Evolutionary conservation across 2,888 invertebrate species (phyloP).

Genomic region (Nomada fucata): DNA sequence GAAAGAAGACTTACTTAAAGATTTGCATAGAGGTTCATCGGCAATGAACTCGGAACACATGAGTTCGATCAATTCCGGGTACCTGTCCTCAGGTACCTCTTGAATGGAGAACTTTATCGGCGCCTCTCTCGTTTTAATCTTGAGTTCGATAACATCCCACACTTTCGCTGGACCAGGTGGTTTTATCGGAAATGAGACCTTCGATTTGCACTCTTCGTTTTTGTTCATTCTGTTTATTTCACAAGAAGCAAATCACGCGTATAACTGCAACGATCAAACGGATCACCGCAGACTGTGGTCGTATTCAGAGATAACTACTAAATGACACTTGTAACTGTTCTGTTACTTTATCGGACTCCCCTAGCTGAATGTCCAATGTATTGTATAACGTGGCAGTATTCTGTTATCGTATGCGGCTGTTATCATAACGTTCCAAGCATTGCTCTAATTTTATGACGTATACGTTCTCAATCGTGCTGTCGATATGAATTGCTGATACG

Average conservation of each 20-base stretch:
- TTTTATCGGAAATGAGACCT: conserved; percentile 11
- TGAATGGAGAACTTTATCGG: conserved; percentile 75
- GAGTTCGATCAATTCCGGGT: conserved; percentile 74
- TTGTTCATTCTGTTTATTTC: neutral
- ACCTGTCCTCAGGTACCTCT: conserved; percentile 78
- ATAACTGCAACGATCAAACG: too few relatives aligned
- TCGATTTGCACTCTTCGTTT: neutral
- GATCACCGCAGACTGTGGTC: neutral
- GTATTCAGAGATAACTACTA: neutral
- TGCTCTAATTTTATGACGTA: neutral
- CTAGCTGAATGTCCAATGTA: conserved; percentile 28
- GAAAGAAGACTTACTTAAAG: conserved; percentile 69
- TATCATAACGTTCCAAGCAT: conserved; percentile 24
- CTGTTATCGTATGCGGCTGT: conserved; percentile 31
- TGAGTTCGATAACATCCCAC: conserved; percentile 73
- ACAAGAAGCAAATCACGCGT: neutral
- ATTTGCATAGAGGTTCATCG: conserved; percentile 73
- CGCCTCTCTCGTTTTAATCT: conserved; percentile 58
- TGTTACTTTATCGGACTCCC: conserved; percentile 8
- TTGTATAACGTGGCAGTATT: conserved; percentile 11
- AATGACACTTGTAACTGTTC: conserved; percentile 6
- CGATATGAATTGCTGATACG: neutral
- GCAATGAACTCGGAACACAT: conserved; percentile 73
- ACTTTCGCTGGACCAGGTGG: conserved; percentile 64
- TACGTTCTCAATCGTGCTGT: neutral